Percentiles rank a stretch among this genome's conserved stretches.
Conservation (phyloP, 1,140 invertebrate genomes). For the Drosophila truncata region DNA sequence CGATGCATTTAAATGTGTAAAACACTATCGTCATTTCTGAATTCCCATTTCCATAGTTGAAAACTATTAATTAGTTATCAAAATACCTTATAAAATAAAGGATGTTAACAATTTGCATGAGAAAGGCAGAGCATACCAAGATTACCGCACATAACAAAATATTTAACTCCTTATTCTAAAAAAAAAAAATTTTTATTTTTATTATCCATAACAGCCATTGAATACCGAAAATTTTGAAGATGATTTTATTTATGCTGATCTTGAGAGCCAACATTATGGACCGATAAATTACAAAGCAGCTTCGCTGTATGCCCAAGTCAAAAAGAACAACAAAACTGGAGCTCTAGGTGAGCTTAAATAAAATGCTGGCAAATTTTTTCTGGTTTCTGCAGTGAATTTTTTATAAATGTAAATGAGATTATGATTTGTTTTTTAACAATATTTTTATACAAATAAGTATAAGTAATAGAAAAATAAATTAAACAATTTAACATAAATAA, state of each 20-base stretch:
- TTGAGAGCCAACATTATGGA: slow-evolving; percentile 91
- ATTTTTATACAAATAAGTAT: no score
- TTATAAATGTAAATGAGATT: background rate
- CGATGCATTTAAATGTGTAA: background rate
- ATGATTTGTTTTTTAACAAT: no score
- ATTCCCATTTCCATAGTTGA: background rate
- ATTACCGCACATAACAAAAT: slow-evolving; percentile 34
- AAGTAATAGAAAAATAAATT: background rate
- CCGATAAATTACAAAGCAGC: slow-evolving; percentile 96
- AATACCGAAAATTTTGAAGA: slow-evolving; percentile 88
- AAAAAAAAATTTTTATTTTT: slow-evolving; percentile 17
- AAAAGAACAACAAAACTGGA: slow-evolving; percentile 87
- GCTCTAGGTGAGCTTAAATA: slow-evolving; percentile 71
- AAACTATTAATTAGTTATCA: background rate
- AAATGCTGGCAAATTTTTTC: slow-evolving; percentile 18
- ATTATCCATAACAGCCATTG: slow-evolving; percentile 85
- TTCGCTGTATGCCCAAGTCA: slow-evolving; percentile 90
- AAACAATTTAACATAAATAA: background rate
- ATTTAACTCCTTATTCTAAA: slow-evolving; percentile 7
- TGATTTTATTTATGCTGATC: slow-evolving; percentile 95
- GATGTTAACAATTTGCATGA: slow-evolving; percentile 16
- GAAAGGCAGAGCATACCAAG: background rate
- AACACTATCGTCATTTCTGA: background rate
- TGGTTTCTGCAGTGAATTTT: slow-evolving; percentile 61
- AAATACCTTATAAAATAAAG: background rate